Base-by-base conservation (phyloP, 2,113 vertebrate species). In the Campylomormyrus numenius region DNA sequence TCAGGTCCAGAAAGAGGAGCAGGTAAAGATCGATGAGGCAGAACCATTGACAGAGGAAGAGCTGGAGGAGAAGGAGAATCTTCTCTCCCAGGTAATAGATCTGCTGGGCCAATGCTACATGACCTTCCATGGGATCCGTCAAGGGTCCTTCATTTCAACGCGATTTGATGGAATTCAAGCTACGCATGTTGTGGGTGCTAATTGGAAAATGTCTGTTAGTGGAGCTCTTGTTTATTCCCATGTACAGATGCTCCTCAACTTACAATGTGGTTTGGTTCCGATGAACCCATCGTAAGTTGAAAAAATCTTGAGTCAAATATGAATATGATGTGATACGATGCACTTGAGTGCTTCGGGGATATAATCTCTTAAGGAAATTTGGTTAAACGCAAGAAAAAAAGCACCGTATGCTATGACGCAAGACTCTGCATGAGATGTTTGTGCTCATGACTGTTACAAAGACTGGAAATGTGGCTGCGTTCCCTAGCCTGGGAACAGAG, bases 41-140 rank as follows among this genome's bases (percentile, higher is more conserved):
- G 98, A 99, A 87, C 97, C 97, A 3, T 97, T 99, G 3, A 97
- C 97, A 84, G 98, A 99, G 87, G 98, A 99, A 92, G 98, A 99
- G 11, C 93, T 99, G 90, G 98, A 99, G 92, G 98, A 99, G 93
- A 99, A 99, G 92, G 98, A 99, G 93, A 99, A 98, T 88, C 96
- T 99, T 86, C 94, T 99, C 83, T 98, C 98, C 19, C 98, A 99
- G 97, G 98, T 98, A 95, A 52, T 46, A 19, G 35, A 83, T 4
- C 31, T 15, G 0, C n/a, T 88, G 53, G 35, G 17, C 1, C 74
- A 39, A 8, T 80, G 74, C 13, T 19, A 6, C 35, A 42, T 19
- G 35, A 7, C 74, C 35, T 80, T 80, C 74, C 15, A 8, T 42
- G 74, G 74, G 31, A 42, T 80, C 66, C 4, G 1, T 74, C 56